phyloP scores from a whole-genome alignment of 2,797 vertebrate species.

The Halcyon smyrnensis region DNA sequence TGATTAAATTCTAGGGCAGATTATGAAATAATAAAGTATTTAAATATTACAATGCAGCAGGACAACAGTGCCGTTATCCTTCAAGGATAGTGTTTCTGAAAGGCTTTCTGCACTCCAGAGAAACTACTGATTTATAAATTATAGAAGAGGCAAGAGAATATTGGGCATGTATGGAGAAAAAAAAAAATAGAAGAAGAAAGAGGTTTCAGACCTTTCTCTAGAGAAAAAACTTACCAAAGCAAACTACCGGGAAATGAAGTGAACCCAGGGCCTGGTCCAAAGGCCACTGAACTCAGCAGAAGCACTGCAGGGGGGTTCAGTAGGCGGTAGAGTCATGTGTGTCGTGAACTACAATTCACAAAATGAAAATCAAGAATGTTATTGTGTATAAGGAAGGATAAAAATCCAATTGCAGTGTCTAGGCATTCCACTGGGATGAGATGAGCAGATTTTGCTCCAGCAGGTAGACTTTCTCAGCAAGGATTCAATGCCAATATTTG shows the following conservation, averaged over 20 bases:
- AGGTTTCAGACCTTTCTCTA: background rate
- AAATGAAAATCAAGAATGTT: background rate
- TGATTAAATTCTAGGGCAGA: conserved; percentile 33
- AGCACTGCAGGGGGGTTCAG: background rate
- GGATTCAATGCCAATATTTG: background rate
- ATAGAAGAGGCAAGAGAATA: conserved; percentile 28
- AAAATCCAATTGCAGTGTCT: background rate
- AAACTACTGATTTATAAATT: conserved; percentile 27
- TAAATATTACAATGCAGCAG: background rate
- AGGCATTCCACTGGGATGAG: background rate
- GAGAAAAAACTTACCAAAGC: background rate
- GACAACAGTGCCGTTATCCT: background rate
- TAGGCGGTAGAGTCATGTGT: background rate
- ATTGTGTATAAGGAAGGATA: background rate
- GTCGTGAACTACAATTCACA: background rate
- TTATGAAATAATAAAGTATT: conserved; percentile 30
- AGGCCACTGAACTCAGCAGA: background rate
- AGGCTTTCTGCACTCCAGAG: conserved; percentile 19
- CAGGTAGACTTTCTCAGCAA: conserved; percentile 13
- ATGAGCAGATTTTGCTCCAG: conserved; percentile 1
- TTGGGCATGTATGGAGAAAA: background rate
- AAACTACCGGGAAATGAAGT: background rate
- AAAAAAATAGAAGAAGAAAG: background rate
- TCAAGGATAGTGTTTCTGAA: background rate
- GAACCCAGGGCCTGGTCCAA: background rate